Conservation (phyloP, 2,797 vertebrate species). For the Micropoecilia bifurca region DNA sequence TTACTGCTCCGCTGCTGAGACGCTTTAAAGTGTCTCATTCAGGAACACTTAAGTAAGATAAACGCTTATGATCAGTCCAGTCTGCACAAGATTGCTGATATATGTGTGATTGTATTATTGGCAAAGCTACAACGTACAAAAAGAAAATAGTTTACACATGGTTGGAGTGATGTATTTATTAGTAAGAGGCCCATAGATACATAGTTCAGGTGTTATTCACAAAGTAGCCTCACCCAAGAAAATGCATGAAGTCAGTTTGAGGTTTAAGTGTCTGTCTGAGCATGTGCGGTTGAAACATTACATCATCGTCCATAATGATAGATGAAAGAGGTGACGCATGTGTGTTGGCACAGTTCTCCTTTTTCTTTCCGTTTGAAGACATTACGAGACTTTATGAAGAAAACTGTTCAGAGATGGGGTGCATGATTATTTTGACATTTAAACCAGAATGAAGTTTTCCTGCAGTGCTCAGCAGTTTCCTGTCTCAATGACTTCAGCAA, state of each 20-base stretch:
- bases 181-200: slow-evolving; percentile 19
- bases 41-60: slow-evolving; percentile 29
- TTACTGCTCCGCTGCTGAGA: slow-evolving; percentile 24
- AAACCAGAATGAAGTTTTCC: slow-evolving; percentile 43
- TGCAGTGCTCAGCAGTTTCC: slow-evolving; percentile 40
- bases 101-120: slow-evolving; percentile 9
- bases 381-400: slow-evolving; percentile 19
- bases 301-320: slow-evolving; percentile 67
- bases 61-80: slow-evolving; percentile 8
- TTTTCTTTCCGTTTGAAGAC: slow-evolving; percentile 23
- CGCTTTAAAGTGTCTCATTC: slow-evolving; percentile 24
- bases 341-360: slow-evolving; percentile 35
- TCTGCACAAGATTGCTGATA: background rate
- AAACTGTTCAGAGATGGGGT: slow-evolving; percentile 12
- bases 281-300: slow-evolving; percentile 76
- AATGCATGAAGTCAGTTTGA: slow-evolving; percentile 72
- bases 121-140: slow-evolving; percentile 13
- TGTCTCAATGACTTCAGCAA: slow-evolving; percentile 32
- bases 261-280: slow-evolving; percentile 73
- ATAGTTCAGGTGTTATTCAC: slow-evolving; percentile 64
- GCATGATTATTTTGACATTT: slow-evolving; percentile 28
- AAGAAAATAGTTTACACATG: slow-evolving; percentile 5
- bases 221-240: slow-evolving; percentile 42
- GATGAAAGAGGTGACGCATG: slow-evolving; percentile 61
- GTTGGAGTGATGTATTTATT: slow-evolving; percentile 21